Base-by-base conservation (phyloP, 2,888 invertebrate species). In the Melanargia galathea region DNA sequence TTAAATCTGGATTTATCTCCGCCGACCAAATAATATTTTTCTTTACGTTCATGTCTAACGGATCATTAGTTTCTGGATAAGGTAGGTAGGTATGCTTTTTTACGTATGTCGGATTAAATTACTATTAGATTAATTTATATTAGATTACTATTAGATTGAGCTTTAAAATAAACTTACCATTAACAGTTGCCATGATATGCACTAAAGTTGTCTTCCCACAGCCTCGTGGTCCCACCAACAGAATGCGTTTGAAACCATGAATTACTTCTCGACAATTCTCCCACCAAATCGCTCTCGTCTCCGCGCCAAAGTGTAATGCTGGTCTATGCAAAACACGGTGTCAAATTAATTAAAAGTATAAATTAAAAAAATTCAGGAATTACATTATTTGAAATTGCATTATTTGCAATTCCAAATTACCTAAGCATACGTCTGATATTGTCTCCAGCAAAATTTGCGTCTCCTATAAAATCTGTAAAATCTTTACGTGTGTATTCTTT, bases 381-480 rank as follows among this genome's bases (percentile, higher is more conserved):
- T 18, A 1, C 18, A 43, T 0, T 7, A 10, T n/a, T n/a, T n/a
- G n/a, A n/a, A n/a, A n/a, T n/a, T n/a, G n/a, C n/a, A n/a, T n/a
- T n/a, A 16, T 20, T 20, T 2, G 11, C 18, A 20, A 40, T 7
- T 18, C 18, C 35, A 10, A 56, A 79, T 77, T 71, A 88, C 88
- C 65, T 57, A 26, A 79, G 77, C 40, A 71, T 68, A 59, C 81
- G 82, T 16, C 86, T 81, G 4, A 81, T 62, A 60, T 82, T 81
- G n/a, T 83, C 83, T 20, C 87, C 89, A 24, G 75, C 80, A 59
- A 81, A 87, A 64, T 88, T 87, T 11, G 79, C 73, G 61, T 89
- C 89, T 6, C 87, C 89, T 11, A 79, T 66, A 59, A 84, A 88
- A 18, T 86, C 81, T 63, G 77, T 68, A 1, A 88, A 68, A 60